These are phyloP conservation scores for Boloria selene DNA, from an alignment of 2,888 invertebrate species.

Conservation along the genomic window DNA sequence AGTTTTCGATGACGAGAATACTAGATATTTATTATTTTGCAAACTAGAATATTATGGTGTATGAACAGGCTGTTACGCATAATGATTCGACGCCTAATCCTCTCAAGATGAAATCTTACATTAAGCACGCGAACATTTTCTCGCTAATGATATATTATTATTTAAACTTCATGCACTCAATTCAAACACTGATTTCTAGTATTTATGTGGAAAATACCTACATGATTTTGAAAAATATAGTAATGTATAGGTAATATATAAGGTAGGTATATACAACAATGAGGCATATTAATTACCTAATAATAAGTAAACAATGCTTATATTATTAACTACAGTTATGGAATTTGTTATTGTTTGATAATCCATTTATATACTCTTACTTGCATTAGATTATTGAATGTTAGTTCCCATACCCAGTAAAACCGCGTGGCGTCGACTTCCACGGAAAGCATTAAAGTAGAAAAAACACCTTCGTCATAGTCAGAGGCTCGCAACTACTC, in stretches of 20 bases:
- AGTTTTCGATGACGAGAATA: neutral
- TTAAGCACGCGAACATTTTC: constrained; percentile 31
- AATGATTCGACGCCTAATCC: constrained; percentile 26
- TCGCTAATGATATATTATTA: constrained; percentile 24
- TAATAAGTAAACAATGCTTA: neutral
- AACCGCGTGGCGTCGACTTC: constrained; percentile 53
- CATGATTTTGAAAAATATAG: neutral
- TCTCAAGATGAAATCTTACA: constrained; percentile 26
- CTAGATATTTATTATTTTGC: neutral
- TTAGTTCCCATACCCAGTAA: constrained; percentile 48
- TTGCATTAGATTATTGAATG: constrained; percentile 36
- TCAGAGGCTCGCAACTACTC: constrained; percentile 27
- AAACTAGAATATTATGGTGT: neutral
- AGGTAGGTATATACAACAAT: neutral
- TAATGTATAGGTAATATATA: neutral
- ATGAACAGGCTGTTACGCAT: constrained; percentile 22
- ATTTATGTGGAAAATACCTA: constrained; percentile 21
- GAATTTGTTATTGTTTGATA: constrained; percentile 14
- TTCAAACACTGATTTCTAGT: constrained; percentile 25
- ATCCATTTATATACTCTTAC: constrained; percentile 39
- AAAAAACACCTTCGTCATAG: constrained; percentile 46
- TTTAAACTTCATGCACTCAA: constrained; percentile 21
- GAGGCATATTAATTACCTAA: no score
- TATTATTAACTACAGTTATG: neutral
- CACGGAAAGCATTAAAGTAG: constrained; percentile 59